Evolutionary conservation across 1,140 invertebrate genomes (phyloP).

Genomic region (Galendromus occidentalis): DNA sequence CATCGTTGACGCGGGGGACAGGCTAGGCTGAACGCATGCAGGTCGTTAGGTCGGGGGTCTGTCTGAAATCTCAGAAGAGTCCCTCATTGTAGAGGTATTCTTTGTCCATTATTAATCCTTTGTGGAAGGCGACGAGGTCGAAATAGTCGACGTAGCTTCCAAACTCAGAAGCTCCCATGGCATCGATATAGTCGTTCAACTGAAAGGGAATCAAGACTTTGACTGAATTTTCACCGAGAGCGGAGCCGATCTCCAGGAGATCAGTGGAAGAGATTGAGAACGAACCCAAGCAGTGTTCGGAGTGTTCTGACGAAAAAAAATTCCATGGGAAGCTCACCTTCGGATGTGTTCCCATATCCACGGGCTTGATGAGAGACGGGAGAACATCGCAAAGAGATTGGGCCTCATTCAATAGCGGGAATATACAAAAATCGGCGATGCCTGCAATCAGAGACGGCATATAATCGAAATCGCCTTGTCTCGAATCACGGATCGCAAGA

Average conservation of each 20-base stretch:
- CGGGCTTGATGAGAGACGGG: slow-evolving; percentile 1
- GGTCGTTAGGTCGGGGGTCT: too few relatives aligned
- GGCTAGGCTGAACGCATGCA: too few relatives aligned
- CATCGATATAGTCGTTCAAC: not conserved
- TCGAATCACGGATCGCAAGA: too few relatives aligned
- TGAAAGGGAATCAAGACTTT: not conserved
- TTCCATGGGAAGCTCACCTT: not conserved
- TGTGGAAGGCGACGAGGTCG: slow-evolving; percentile 5
- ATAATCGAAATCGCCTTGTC: too few relatives aligned
- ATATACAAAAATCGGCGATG: not conserved
- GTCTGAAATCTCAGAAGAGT: not conserved
- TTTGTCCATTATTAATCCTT: not conserved
- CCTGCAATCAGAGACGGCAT: too few relatives aligned
- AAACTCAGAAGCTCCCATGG: not conserved
- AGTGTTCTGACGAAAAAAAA: too few relatives aligned
- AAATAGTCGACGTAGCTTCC: slow-evolving; percentile 6
- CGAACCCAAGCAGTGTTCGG: too few relatives aligned
- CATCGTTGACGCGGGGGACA: too few relatives aligned
- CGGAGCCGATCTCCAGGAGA: too few relatives aligned
- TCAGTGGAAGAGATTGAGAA: too few relatives aligned
- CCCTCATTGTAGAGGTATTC: slow-evolving; percentile 6
- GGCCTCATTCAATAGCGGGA: not conserved
- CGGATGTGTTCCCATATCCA: slow-evolving; percentile 1
- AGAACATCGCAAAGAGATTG: slow-evolving; percentile 3
- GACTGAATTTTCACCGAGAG: not conserved